Evolutionary conservation across 2,113 vertebrate species (phyloP), one percentile per base, ranked within the genome.

Genomic region (Emydocephalus ijimae): DNA sequence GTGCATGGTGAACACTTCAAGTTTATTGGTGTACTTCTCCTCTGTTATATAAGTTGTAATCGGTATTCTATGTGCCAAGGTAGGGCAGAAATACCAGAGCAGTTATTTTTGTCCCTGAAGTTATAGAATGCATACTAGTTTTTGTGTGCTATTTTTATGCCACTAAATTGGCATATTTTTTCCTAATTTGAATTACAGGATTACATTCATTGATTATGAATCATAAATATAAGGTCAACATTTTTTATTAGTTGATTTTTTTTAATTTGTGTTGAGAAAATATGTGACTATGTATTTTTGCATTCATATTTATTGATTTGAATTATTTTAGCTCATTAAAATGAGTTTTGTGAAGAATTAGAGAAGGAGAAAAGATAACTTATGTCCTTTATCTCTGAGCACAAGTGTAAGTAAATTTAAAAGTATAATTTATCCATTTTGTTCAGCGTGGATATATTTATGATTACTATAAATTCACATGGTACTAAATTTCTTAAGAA

Each of bases 111-210:
- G 96, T 95, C 95, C 95, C 74, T 3, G 6, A 48, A 48, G 48
- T 48, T 29, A 61, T 61, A 61, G 59, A 61, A 61, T 10, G 59
- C 59, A 61, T 1, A 11, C 24, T 26, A 61, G 56, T 23, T 57
- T 57, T 23, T 23, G 21, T 57, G 56, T 23, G 21, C 21, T 21
- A 57, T 57, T 57, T 57, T 57, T 23, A 57, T 57, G 21, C 56
- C 59, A 61, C 24, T 61, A 61, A 61, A 26, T 26, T 61, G 24
- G 59, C 59, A 26, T 61, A 1, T 11, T 94, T 92, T 96, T 91
- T 93, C 95, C 94, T 96, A 95, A 92, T 92, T 96, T 97, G 5
- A 10, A 81, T 88, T 93, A 4, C 89, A 89, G 89, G 50, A 14
- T 87, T 95, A 52, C 1, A 15, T 92, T 92, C 94, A 90, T 93